Base-by-base conservation (phyloP, 2,113 vertebrate species). In the Ammodytes dubius region DNA sequence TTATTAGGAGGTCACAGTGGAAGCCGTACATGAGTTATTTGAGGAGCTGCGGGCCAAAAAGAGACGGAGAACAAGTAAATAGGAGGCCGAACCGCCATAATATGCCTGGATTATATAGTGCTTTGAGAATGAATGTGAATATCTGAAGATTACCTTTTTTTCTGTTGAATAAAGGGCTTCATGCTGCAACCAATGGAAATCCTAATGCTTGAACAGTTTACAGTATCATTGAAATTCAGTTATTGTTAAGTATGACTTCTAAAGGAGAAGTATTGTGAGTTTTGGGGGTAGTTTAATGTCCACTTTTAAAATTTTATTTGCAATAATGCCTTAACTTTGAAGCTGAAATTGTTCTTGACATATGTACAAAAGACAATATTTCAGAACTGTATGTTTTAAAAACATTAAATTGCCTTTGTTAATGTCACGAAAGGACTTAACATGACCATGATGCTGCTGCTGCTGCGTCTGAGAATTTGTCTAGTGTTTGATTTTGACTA, bases 1-100 rank as follows among this genome's bases (percentile, higher is more conserved):
- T 27, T 58, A 19, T 53, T 84, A 99, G 98, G 95, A 95, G 4
- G 95, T 99, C 82, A 97, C 97, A 57, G 95, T 95, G 58, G 97
- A 98, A 87, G 97, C 96, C 53, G 96, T 99, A 66, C 96, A 96
- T 79, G 93, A 96, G 74, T 97, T 99, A 92, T 97, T 99, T 49
- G 97, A 97, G 86, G 96, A 97, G 42, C 95, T 99, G 74, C 96
- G 94, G 84, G 96, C 95, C 1, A 96, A 92, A 87, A 99, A 99
- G 91, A 95, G 95, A 58, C 92, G 94, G 69, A 89, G 96, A 71
- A 82, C 83, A n/a, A 86, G 75, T 94, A 77, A 85, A n/a, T 19
- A 74, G 73, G 66, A 61, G 6, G 65, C 43, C 13, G 4, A 0
- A 12, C 56, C 74, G 79, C 74, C n/a, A 13, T 77, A 69, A 13